phyloP scores from a whole-genome alignment of 37 sponge, comb jelly and placozoan species.

The Beroe ovata region DNA sequence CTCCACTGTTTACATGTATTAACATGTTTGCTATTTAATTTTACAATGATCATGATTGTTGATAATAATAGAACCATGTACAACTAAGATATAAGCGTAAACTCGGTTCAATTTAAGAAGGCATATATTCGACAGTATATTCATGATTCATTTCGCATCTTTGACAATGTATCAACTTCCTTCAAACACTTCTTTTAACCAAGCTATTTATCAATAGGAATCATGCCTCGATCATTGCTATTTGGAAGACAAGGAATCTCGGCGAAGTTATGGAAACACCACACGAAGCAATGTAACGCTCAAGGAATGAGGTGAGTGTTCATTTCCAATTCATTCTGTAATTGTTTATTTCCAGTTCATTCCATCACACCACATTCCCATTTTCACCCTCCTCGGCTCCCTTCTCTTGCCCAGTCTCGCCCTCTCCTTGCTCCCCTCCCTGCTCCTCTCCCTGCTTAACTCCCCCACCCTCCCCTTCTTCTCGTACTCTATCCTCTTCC shows the following conservation, averaged over 20 bases:
- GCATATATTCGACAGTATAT: neutral
- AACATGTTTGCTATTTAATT: too few species aligned
- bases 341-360: too few species aligned
- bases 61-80: too few species aligned
- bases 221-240: slow-evolving; percentile 30
- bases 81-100: too few species aligned
- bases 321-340: neutral
- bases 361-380: neutral
- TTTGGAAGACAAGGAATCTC: slow-evolving; percentile 43
- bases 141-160: neutral
- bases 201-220: neutral
- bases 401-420: neutral
- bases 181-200: neutral
- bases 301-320: slow-evolving; percentile 17
- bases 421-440: neutral
- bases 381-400: neutral
- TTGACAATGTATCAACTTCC: neutral
- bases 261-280: slow-evolving; percentile 40
- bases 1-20: too few species aligned
- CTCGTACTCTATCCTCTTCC: neutral
- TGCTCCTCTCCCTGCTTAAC: neutral
- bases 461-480: neutral
- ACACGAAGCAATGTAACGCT: neutral
- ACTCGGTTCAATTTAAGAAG: neutral
- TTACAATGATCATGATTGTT: too few species aligned